Base-by-base conservation (phyloP, 1,140 invertebrate species). In the Drosophila arawakana region DNA sequence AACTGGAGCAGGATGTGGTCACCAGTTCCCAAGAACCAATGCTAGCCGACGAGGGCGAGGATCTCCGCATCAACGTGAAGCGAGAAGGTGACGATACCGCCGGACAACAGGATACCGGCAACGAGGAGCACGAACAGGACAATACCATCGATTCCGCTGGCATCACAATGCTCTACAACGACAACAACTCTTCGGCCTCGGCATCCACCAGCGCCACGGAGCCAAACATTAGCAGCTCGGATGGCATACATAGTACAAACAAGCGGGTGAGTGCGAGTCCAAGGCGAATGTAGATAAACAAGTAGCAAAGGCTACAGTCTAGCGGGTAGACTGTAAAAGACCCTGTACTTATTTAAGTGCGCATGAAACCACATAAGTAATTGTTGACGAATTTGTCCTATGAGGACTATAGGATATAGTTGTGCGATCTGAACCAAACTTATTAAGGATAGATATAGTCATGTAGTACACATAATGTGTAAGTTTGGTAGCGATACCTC, bases 1-100 rank as follows among this genome's bases (percentile, higher is more conserved):
- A 86, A 34, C 50, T 57, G 81, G 90, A 91, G 10, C 93, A 73
- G 92, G 95, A 96, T 79, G 95, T 95, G 77, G 95, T 96, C 1
- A 95, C 95, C 44, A 96, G 95, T 82, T 96, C 95, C 1, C 95
- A 96, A 37, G 95, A 96, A 78, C 94, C 95, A 0, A 91, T 94
- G 39, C 60, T 86, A 13, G 85, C 85, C 49, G 93, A 94, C 4
- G 90, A 83, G 67, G 88, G 84, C 18, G 80, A 91, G 39, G 91
- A 92, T 66, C 50, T 92, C 69, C 88, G 91, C 49, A 80, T 92
- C 3, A 91, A 91, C 61, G 76, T 92, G 0, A 92, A 92, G 55
- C 77, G 86, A 9, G 91, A 92, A 46, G 72, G 68, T 18, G 67
- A 73, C 49, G 55, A 67, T 2, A 39, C 54, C 6, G 25, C 49